Evolutionary conservation across 2,113 vertebrate genomes (phyloP).

Genomic region (Notiomystis cincta): DNA sequence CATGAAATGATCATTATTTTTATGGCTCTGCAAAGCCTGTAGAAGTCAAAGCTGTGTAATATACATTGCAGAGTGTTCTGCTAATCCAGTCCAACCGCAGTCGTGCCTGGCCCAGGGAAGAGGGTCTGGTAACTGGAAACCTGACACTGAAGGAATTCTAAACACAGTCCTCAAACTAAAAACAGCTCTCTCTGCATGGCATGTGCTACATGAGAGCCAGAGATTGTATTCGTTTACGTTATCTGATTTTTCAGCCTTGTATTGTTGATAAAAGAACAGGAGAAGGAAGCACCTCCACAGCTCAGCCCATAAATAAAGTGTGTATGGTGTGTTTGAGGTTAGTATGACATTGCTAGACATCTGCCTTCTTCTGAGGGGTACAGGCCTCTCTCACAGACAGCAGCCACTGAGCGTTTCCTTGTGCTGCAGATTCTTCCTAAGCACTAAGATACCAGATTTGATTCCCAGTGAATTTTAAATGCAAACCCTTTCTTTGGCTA

Average conservation of each 20-base stretch:
- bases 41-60: constrained; percentile 67
- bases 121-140: constrained; percentile 70
- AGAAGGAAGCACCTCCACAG: constrained; percentile 36
- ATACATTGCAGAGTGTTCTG: constrained; percentile 53
- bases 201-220: constrained; percentile 24
- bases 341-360: neutral
- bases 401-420: neutral
- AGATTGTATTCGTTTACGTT: constrained; percentile 55
- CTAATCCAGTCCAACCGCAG: constrained; percentile 62
- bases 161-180: constrained; percentile 71
- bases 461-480: constrained; percentile 35
- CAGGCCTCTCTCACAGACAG: neutral
- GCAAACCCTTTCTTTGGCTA: neutral
- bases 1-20: constrained; percentile 65
- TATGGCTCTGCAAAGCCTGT: constrained; percentile 63
- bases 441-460: neutral
- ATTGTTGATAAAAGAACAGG: constrained; percentile 66
- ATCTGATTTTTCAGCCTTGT: constrained; percentile 63
- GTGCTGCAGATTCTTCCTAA: neutral
- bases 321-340: constrained; percentile 9
- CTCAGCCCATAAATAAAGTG: constrained; percentile 51
- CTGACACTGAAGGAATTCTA: constrained; percentile 72
- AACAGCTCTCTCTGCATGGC: constrained; percentile 58
- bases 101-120: constrained; percentile 55
- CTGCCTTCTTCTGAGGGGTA: neutral